Base-by-base conservation (phyloP, 2,113 vertebrate species). In the Aptenodytes patagonicus region DNA sequence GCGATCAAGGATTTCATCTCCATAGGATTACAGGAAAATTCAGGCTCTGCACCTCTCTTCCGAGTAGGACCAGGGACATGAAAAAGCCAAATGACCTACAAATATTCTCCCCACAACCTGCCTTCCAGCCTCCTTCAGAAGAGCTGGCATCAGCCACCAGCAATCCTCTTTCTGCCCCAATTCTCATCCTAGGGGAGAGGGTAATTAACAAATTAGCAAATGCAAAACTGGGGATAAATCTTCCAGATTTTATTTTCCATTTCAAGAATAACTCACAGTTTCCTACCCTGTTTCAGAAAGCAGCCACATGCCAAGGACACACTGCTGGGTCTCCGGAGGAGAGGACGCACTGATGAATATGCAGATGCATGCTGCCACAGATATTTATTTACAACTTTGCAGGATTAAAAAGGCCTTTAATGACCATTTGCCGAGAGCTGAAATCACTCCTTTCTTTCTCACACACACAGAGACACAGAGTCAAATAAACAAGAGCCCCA, bases 401-500 rank as follows among this genome's bases (percentile, higher is more conserved):
- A 72, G 47, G 76, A 87, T 91, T 91, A 71, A 84, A 93, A 82
- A 94, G 77, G 46, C 65, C 77, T 95, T 93, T 95, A 94, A 95
- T 61, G 58, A 89, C 88, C 71, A 82, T 90, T 87, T 93, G 57
- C 44, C 10, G 4, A 72, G 69, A 95, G 61, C 38, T 81, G 49
- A 88, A 95, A 52, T 72, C 13, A 3, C 46, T 90, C 70, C 40
- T 72, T 86, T 66, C 58, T 82, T 44, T 83, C 57, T 58, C 40
- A 32, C 34, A 29, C 11, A 52, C 13, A 15, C 29, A 61, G 5
- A 83, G 47, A 81, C 16, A 17, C n/a, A 26, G 75, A 96, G 83
- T 61, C 62, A 95, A 91, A 79, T 22, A 92, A 93, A 95, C 87
- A 89, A 77, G 40, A 71, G 32, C 42, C 12, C 28, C 68, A 80